These are phyloP conservation scores for Lasioglossum leucozonium DNA, from an alignment of 2,888 invertebrate species.

Conservation along the genomic window DNA sequence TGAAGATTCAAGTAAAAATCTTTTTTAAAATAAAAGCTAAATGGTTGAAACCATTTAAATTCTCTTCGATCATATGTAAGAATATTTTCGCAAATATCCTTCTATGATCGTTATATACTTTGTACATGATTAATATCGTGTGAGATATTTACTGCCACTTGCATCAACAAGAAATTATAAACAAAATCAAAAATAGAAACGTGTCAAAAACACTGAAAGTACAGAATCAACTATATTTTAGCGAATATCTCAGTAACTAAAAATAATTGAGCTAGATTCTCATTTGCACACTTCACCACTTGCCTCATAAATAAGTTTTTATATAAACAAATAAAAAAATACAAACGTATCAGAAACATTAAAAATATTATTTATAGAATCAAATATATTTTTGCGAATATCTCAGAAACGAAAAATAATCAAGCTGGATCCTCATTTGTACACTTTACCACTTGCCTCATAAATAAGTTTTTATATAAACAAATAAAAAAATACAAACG, in stretches of 20 bases:
- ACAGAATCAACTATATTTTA: too few relatives aligned
- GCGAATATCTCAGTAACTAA: too few relatives aligned
- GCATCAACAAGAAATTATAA: neutral
- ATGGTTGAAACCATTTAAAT: neutral
- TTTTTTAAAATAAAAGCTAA: neutral
- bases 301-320: too few relatives aligned
- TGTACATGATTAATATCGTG: neutral
- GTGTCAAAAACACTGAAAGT: too few relatives aligned
- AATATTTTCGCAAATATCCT: neutral
- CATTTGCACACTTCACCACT: too few relatives aligned
- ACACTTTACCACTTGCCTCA: neutral
- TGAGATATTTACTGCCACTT: neutral
- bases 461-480: neutral
- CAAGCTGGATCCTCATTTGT: neutral
- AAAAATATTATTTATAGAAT: too few relatives aligned
- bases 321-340: too few relatives aligned
- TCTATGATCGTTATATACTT: neutral
- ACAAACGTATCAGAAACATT: too few relatives aligned
- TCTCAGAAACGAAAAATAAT: neutral
- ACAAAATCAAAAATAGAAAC: too few relatives aligned
- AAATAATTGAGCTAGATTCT: too few relatives aligned
- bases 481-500: too few relatives aligned
- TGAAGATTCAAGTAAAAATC: neutral
- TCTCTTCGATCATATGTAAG: neutral
- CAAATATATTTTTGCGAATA: too few relatives aligned